Base-by-base conservation (phyloP, 1,140 invertebrate genomes). In the Calliphora vicina region DNA sequence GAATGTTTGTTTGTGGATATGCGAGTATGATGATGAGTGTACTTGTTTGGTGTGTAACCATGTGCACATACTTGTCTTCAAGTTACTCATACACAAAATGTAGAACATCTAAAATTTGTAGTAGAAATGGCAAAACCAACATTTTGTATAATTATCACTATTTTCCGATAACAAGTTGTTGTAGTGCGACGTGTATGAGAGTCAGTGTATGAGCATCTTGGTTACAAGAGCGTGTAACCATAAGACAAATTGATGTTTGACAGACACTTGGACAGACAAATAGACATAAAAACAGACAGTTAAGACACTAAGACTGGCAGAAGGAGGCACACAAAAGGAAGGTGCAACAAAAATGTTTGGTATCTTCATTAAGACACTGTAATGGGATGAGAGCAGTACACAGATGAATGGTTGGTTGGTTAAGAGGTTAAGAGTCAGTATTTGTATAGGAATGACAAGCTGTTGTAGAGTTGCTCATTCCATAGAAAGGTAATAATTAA, bases 111-210 rank as follows among this genome's bases (percentile, higher is more conserved):
- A 17, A n/a, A 35, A 35, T 57, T 57, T 35, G 35, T 35, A n/a
- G 50, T n/a, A 57, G 50, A 57, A n/a, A 57, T 57, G 50, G 50
- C 50, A 57, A 57, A 57, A 57, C 50, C 50, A n/a, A 57, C 50
- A 57, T 57, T 57, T 57, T 57, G 50, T 57, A 57, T 57, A 57
- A 57, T 57, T 57, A 57, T 57, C 50, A 57, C 50, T 57, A n/a
- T 57, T 57, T 57, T n/a, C 50, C 50, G 50, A n/a, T 57, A 57
- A 57, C 50, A 57, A 57, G 17, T 57, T 57, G 50, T 57, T 5
- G 15, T 45, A 45, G n/a, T 35, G 5, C 35, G 0, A 35, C n/a
- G n/a, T n/a, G n/a, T n/a, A n/a, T n/a, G n/a, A 35, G 35, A 35
- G 35, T 35, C 29, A 8, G 2, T 8, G 35, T 35, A 35, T 35